A percentile compares a stretch with the other conserved stretches of the same genome.
phyloP scores from a whole-genome alignment of 64 coral and sea anemone genomes.

The Montipora capricornis region DNA sequence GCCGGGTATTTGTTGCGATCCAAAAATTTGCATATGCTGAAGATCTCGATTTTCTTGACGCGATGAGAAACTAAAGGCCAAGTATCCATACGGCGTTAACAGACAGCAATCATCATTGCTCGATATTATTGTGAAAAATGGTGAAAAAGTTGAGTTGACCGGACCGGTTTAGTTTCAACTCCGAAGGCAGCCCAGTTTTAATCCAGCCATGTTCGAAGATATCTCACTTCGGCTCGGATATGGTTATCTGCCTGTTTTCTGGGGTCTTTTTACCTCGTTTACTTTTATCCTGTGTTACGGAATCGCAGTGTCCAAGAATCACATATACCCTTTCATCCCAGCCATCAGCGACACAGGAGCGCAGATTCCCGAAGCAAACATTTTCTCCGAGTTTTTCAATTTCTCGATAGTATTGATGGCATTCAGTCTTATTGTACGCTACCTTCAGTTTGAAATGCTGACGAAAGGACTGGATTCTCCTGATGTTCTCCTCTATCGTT shows the following conservation, averaged over 20 bases:
- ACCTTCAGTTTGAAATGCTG: constrained; percentile 83
- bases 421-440: constrained; percentile 76
- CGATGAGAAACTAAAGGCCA: background rate
- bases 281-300: constrained; percentile 83
- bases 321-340: constrained; percentile 88
- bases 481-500: constrained; percentile 67
- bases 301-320: constrained; percentile 77
- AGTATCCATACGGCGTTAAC: background rate
- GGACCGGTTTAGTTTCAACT: background rate
- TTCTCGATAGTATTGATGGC: constrained; percentile 80
- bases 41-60: background rate
- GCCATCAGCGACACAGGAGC: constrained; percentile 95
- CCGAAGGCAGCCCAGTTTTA: constrained; percentile 1
- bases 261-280: constrained; percentile 87
- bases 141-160: background rate
- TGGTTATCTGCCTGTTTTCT: constrained; percentile 84
- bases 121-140: background rate
- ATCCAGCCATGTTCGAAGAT: constrained; percentile 57
- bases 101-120: background rate
- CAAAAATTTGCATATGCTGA: constrained; percentile 28
- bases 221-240: constrained; percentile 61
- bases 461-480: constrained; percentile 68
- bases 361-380: constrained; percentile 84
- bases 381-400: constrained; percentile 94
- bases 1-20: constrained; percentile 1